Conservation (phyloP, 2,797 vertebrate genomes). For the Florisuga fusca region DNA sequence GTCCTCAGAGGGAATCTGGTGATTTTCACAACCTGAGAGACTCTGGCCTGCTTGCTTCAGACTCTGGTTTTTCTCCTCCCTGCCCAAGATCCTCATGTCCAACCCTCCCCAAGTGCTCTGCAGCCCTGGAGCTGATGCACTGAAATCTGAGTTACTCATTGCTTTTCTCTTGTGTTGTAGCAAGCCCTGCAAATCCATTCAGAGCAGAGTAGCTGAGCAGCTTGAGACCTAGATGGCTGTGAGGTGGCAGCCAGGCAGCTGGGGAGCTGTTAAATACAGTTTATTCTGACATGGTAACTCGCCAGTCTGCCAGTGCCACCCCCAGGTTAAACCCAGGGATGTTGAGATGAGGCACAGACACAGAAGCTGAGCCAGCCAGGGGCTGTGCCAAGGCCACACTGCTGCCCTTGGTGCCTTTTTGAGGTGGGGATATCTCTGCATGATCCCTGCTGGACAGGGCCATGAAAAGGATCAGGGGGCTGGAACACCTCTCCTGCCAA, state of each 20-base stretch:
- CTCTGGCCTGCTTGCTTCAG: accelerated
- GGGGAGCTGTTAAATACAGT: not conserved
- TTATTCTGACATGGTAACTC: not conserved
- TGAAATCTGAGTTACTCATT: not conserved
- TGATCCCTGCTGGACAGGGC: too few relatives aligned
- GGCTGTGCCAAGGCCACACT: not conserved
- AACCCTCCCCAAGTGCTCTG: not conserved
- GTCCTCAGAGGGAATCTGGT: not conserved
- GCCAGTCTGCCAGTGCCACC: not conserved
- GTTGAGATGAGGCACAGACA: not conserved
- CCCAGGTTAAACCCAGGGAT: not conserved
- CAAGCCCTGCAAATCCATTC: not conserved
- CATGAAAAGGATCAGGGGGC: too few relatives aligned
- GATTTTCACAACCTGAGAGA: not conserved
- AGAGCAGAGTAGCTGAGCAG: not conserved
- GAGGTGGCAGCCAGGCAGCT: not conserved
- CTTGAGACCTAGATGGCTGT: not conserved
- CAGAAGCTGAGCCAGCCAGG: not conserved
- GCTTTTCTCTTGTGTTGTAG: not conserved
- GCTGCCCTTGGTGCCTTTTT: too few relatives aligned
- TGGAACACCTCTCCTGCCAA: too few relatives aligned
- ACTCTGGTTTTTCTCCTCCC: not conserved
- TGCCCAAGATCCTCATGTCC: not conserved
- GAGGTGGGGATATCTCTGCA: too few relatives aligned
- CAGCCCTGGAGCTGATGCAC: not conserved